A percentile compares a stretch with the other conserved stretches of the same genome.
Conservation (phyloP, 2,797 vertebrate species). For the Enteromius thamalakanensis region DNA sequence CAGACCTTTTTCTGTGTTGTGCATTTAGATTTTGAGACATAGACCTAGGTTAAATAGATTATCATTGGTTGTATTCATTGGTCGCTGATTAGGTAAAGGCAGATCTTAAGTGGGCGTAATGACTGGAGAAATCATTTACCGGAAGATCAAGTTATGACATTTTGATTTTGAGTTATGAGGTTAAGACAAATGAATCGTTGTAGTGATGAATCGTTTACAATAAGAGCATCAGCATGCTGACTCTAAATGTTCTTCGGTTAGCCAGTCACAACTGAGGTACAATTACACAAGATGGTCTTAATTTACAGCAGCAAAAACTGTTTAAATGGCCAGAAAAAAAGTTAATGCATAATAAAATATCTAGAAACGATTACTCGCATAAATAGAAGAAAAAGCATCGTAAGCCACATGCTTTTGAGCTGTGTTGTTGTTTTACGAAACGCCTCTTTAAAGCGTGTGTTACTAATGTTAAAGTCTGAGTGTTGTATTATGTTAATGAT, state of each 20-base stretch:
- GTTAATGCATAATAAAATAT: too few relatives aligned
- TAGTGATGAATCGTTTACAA: not conserved
- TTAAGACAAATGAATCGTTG: not conserved
- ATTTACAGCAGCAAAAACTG: not conserved
- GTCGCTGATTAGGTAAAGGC: not conserved
- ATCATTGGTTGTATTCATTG: not conserved
- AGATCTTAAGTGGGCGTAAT: not conserved
- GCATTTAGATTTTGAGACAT: not conserved
- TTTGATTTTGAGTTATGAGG: not conserved
- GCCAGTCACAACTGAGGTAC: not conserved
- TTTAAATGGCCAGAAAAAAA: not conserved
- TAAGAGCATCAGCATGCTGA: not conserved
- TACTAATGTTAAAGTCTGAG: not conserved
- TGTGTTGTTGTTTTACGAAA: too few relatives aligned
- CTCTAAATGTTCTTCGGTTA: not conserved
- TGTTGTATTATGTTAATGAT: conserved; percentile 13
- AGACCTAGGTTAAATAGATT: not conserved
- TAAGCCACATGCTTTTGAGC: not conserved
- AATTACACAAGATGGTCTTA: not conserved
- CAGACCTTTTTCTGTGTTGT: not conserved
- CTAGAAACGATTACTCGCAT: too few relatives aligned
- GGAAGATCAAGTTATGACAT: not conserved
- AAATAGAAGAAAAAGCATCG: not conserved
- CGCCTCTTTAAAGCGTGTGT: not conserved
- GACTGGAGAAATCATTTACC: not conserved